Base-by-base conservation (phyloP, 37 sponge, comb jelly and placozoan species). In the Halisarca cf. caerulea region DNA sequence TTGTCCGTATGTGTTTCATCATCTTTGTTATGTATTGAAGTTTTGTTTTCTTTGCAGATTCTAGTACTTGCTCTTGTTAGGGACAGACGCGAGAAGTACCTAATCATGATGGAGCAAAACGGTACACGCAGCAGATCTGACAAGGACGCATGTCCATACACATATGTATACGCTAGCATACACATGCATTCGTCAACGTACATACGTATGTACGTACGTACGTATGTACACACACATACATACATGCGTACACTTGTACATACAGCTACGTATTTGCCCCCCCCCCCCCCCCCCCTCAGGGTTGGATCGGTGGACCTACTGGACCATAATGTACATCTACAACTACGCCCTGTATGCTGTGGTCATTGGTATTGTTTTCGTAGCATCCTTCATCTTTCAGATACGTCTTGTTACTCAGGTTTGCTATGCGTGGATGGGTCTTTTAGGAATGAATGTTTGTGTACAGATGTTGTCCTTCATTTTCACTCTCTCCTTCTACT, bases 31-130 rank as follows among this genome's bases (percentile, higher is more conserved):
- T n/a, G n/a, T n/a, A n/a, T n/a, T n/a, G n/a, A n/a, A n/a, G n/a
- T n/a, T n/a, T n/a, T 32, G 5, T 47, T 39, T 30, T 80, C 59
- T 53, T 25, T 78, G 54, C 70, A 89, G 90, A 86, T 94, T 3
- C 87, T 83, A 59, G 89, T 94, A 59, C 30, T 86, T 0, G 45
- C 78, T 30, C 40, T 94, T 5, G 92, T 94, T 34, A 88, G 91
- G 71, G 92, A 91, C 78, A 91, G 83, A 35, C 41, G 36, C 18
- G 92, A 89, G 83, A 88, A 86, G 77, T 92, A 94, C 53, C 57
- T 91, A 44, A 94, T 94, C 61, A 94, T 94, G 92, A 94, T 94
- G 92, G 90, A 94, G 28, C 90, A 91, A 88, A 94, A 88, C 37
- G 94, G 71, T 82, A n/a, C n/a, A n/a, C n/a, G n/a, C n/a, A n/a